Conservation (phyloP, 2,797 vertebrate genomes). For the Halcyon badia region DNA sequence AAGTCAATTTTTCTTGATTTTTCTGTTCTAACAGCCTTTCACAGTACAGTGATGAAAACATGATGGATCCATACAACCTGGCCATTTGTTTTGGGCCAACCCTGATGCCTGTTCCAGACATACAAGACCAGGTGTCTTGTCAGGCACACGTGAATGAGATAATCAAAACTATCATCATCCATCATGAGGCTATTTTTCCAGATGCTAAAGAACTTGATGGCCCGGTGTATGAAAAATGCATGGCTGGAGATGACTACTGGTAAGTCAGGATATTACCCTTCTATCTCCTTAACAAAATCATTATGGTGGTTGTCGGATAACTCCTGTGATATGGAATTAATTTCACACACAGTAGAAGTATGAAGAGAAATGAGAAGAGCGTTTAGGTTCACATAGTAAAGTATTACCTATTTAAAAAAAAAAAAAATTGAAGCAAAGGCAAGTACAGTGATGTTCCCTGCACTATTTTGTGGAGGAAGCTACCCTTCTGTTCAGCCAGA, state of each 20-base stretch:
- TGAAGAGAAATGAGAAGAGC: not conserved
- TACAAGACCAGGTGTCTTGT: constrained; percentile 96
- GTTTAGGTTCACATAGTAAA: not conserved
- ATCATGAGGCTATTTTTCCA: constrained; percentile 96
- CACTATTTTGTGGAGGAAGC: not conserved
- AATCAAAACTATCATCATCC: constrained; percentile 98
- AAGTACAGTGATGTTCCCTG: not conserved
- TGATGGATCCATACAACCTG: constrained; percentile 99
- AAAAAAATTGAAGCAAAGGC: not conserved
- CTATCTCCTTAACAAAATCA: not conserved
- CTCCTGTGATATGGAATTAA: not conserved
- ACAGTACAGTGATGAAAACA: constrained; percentile 98
- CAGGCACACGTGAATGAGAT: constrained; percentile 98
- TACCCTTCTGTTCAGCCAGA: not conserved
- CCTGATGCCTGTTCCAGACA: constrained; percentile 97
- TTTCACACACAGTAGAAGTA: not conserved
- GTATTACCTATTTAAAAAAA: not conserved
- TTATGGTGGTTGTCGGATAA: not conserved
- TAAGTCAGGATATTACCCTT: constrained; percentile 77
- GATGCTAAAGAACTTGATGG: constrained; percentile 95
- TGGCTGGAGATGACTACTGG: constrained; percentile 98
- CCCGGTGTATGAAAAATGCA: constrained; percentile 97
- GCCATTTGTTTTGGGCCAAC: constrained; percentile 99
- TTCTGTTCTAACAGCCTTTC: constrained; percentile 86
- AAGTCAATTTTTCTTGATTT: constrained; percentile 27